Evolutionary conservation across 37 sponge, comb jelly and placozoan genomes (phyloP), one percentile per base, ranked within the genome.

Genomic region (Bolinopsis microptera): DNA sequence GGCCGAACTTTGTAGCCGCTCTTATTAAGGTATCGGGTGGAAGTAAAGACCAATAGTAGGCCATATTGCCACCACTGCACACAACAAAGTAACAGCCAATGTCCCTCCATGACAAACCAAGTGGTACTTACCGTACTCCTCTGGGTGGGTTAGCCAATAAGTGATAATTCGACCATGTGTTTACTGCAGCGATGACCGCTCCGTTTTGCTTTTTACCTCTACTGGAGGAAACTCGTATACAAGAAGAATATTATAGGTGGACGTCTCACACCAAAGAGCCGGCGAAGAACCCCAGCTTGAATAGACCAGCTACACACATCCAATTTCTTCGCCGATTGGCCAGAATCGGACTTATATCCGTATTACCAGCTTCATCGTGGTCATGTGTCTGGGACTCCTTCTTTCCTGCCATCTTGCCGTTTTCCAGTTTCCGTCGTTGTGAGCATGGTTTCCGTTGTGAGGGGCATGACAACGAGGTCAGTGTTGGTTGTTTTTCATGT

Each of bases 171-270:
- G 41, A 48, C 26, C 34, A 34, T 9, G 90, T 86, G 90, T 86
- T 86, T 0, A 86, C 26, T 24, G 35, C 16, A 2, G 90, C 90
- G 8, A 86, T 34, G 28, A 86, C 28, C 3, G 90, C 23, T 0
- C 90, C 90, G 90, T 86, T 86, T 39, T 40, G n/a, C n/a, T 48
- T 86, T 41, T 39, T 9, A 40, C 90, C 26, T 40, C 61, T 0
- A 41, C 61, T 38, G 34, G 34, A 26, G 90, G 61, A 30, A 36
- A 86, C 61, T 86, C 90, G 61, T 24, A 86, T 23, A 86, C 13
- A 86, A 86, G 90, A 86, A 86, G 25, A 86, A 39, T 2, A 86
- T 86, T 5, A 86, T 40, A 30, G 90, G 90, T 5, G 90, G 90
- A 16, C 90, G 30, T 40, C 90, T 18, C 0, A 86, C 90, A 24